Base-by-base conservation (phyloP, 1,140 invertebrate species). In the Solen grandis region DNA sequence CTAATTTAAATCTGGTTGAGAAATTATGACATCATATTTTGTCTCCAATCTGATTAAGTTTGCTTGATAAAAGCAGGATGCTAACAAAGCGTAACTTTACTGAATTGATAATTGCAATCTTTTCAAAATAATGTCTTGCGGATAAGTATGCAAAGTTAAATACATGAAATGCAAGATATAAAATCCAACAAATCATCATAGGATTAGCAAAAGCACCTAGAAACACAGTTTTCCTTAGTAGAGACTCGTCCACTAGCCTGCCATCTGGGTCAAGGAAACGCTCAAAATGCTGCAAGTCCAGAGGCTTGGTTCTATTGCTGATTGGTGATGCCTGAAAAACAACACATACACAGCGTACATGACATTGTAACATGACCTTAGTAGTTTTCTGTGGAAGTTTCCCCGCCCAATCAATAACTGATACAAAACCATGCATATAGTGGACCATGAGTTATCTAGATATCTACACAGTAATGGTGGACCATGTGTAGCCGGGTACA, bases 201-300 rank as follows among this genome's bases (percentile, higher is more conserved):
- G n/a, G n/a, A n/a, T n/a, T 27, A 68, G 22, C 14, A 55, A 33
- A 46, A 29, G 78, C 81, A 91, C 90, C 90, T 50, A 88, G 75
- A 79, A 91, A 91, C 0, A 91, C 87, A 31, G 88, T 83, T 79
- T 88, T 86, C 65, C 90, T 82, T 2, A 92, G 63, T 8, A 75
- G 78, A 82, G 89, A 88, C 73, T 92, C 91, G 79, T 87, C 85
- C 5, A 92, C 87, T 14, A 92, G 73, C 50, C 91, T 83, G 0
- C 91, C 91, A 82, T 91, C 91, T n/a, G 76, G 25, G 69, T 92
- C 90, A 31, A 90, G 81, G 50, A 90, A 83, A 10, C 82, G 36
- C 25, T 85, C 22, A 59, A 91, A 91, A 25, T 82, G 59, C 25
- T 88, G 79, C 4, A 54, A 46, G 14, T 75, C 84, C 19, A 91